Evolutionary conservation across 64 coral and sea anemone species (phyloP).

Genomic region (Montipora foliosa): DNA sequence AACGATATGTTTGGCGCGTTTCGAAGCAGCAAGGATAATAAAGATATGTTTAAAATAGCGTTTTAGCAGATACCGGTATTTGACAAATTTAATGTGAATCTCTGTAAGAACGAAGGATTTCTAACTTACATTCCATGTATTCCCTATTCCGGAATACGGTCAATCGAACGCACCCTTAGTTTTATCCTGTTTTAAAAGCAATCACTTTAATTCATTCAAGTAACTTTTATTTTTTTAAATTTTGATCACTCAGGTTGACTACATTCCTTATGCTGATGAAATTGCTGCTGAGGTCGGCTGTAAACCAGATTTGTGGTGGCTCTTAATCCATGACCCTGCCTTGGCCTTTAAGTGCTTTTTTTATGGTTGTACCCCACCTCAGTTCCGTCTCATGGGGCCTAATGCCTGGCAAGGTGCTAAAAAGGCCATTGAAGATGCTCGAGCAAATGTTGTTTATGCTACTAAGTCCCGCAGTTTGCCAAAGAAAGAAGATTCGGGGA

Average conservation of each 20-base stretch:
- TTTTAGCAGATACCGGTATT: too few species aligned
- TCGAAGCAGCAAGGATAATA: too few species aligned
- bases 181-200: too few species aligned
- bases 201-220: too few species aligned
- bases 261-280: constrained; percentile 82
- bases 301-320: neutral
- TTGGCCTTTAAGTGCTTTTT: constrained; percentile 77
- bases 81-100: too few species aligned
- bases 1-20: too few species aligned
- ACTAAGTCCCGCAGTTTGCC: constrained; percentile 64
- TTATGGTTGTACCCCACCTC: constrained; percentile 80
- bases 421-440: constrained; percentile 72
- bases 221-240: neutral
- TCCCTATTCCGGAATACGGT: too few species aligned
- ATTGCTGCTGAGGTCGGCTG: constrained; percentile 85
- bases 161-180: too few species aligned
- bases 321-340: constrained; percentile 76
- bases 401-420: constrained; percentile 81
- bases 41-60: too few species aligned
- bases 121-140: too few species aligned
- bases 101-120: too few species aligned
- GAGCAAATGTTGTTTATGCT: constrained; percentile 64
- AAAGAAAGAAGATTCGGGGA: constrained; percentile 1
- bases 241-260: constrained; percentile 57
- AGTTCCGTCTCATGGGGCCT: constrained; percentile 92